Evolutionary conservation across 2,797 vertebrate species (phyloP).

Genomic region (Lagorchestes hirsutus): DNA sequence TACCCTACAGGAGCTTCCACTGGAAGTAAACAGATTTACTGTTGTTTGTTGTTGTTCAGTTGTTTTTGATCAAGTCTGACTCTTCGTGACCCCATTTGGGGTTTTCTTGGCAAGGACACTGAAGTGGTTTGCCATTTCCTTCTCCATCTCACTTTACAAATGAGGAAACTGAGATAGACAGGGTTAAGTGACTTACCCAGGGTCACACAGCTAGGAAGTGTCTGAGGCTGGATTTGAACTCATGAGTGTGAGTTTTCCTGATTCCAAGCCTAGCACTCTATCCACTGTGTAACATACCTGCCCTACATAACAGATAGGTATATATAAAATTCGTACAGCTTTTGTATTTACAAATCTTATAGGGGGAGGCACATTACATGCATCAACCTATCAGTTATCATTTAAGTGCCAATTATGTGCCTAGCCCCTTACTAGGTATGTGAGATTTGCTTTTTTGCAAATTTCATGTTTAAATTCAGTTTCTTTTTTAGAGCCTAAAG

Average conservation of each 20-base stretch:
- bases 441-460: background rate
- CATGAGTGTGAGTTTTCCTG: background rate
- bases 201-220: background rate
- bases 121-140: background rate
- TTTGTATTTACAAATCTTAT: constrained; percentile 4
- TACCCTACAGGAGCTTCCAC: background rate
- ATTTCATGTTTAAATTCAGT: constrained; percentile 18
- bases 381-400: background rate
- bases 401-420: background rate
- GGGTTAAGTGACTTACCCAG: background rate
- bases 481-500: constrained; percentile 24
- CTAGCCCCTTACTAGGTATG: background rate
- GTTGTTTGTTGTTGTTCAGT: background rate
- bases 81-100: background rate
- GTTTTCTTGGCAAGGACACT: background rate
- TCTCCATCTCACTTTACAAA: background rate
- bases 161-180: background rate
- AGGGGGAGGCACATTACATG: background rate
- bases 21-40: background rate
- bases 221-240: background rate
- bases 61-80: background rate
- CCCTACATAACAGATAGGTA: background rate
- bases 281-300: background rate
- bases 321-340: background rate
- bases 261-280: background rate